Percentiles rank a stretch among this genome's conserved stretches.
Conservation (phyloP, 2,113 vertebrate genomes). For the Paralichthys olivaceus region DNA sequence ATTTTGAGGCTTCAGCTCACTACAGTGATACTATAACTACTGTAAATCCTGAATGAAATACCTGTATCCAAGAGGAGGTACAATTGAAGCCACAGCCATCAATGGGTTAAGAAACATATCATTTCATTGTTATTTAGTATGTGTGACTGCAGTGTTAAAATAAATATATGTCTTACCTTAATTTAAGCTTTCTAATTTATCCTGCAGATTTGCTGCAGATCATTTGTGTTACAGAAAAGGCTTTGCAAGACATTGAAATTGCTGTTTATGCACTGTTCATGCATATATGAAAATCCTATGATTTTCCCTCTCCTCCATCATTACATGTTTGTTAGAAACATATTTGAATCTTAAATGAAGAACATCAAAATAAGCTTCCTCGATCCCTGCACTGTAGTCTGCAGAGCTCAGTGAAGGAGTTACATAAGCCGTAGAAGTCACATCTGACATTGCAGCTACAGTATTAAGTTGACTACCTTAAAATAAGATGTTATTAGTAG, state of each 20-base stretch:
- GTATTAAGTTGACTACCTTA: slow-evolving; percentile 24
- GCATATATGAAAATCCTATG: too few species aligned
- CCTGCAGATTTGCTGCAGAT: too few species aligned
- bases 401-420: slow-evolving; percentile 9
- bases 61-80: neutral
- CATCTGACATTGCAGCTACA: slow-evolving; percentile 10
- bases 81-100: neutral
- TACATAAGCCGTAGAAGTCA: slow-evolving; percentile 20
- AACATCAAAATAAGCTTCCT: neutral
- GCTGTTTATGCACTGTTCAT: neutral
- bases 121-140: neutral
- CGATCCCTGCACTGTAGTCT: neutral
- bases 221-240: neutral
- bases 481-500: slow-evolving; percentile 34
- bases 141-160: neutral
- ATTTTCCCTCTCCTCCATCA: neutral
- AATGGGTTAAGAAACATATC: too few species aligned
- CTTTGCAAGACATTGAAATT: neutral
- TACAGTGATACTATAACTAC: slow-evolving; percentile 4
- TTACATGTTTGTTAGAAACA: neutral
- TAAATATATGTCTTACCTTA: too few species aligned
- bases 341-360: neutral
- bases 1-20: slow-evolving; percentile 43
- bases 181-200: too few species aligned
- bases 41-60: slow-evolving; percentile 43